Percentiles rank a stretch among this genome's conserved stretches.
Evolutionary conservation across 2,113 vertebrate species (phyloP).

Genomic region (Leptobrachium ailaonicum): DNA sequence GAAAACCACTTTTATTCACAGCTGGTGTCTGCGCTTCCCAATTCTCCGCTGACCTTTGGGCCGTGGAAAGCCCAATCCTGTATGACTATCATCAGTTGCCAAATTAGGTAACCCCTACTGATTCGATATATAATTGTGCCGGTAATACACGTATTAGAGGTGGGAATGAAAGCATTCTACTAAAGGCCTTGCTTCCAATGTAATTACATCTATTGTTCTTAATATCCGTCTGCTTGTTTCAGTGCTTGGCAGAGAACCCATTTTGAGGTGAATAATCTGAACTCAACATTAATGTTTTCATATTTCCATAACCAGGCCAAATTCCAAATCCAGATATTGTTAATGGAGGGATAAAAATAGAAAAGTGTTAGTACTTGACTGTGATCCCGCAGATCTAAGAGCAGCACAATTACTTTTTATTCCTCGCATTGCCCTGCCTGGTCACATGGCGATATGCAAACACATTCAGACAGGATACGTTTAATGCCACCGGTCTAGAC

Average conservation of each 20-base stretch:
- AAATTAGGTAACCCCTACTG: constrained; percentile 26
- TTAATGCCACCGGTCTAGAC: neutral
- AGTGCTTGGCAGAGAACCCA: constrained; percentile 15
- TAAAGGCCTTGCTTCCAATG: constrained; percentile 16
- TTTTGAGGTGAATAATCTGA: constrained; percentile 12
- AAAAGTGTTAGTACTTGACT: neutral
- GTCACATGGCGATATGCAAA: neutral
- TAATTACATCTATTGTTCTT: constrained; percentile 34
- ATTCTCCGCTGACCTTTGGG: constrained; percentile 14
- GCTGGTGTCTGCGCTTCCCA: neutral
- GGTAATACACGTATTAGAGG: constrained; percentile 33
- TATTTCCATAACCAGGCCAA: constrained; percentile 14
- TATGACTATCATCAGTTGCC: constrained; percentile 30
- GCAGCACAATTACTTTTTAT: neutral
- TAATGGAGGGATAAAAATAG: constrained; percentile 4
- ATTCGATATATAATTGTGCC: constrained; percentile 42
- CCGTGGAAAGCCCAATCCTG: constrained; percentile 27
- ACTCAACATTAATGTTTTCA: constrained; percentile 18
- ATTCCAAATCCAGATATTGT: constrained; percentile 9
- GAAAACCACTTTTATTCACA: neutral
- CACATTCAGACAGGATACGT: neutral
- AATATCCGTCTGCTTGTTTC: constrained; percentile 14
- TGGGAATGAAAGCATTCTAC: constrained; percentile 28
- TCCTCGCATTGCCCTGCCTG: neutral
- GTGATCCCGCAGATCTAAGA: neutral